Percentiles rank a stretch among this genome's conserved stretches.
phyloP scores from a whole-genome alignment of 1,140 invertebrate species.

The Venustaconcha ellipsiformis region DNA sequence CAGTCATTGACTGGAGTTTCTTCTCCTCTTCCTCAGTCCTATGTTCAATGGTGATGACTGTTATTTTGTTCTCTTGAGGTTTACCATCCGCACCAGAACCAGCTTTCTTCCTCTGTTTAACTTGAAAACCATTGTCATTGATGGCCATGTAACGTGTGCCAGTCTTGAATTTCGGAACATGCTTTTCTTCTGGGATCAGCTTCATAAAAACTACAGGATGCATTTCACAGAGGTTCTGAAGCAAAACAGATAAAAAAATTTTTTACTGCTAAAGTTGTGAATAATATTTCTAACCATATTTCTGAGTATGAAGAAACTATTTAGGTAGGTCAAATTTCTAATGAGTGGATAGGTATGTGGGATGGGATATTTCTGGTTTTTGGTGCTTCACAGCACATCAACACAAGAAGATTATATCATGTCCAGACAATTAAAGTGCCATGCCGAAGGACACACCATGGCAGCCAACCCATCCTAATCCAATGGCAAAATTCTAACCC shows the following conservation, averaged over 20 bases:
- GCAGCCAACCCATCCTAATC: no score
- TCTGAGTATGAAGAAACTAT: no score
- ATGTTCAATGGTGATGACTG: constrained; percentile 40
- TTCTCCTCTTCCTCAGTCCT: constrained; percentile 40
- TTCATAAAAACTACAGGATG: constrained; percentile 51
- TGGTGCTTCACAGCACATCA: no score
- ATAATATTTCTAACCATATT: no score
- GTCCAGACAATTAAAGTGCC: no score
- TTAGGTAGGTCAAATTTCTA: no score
- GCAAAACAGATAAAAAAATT: constrained; percentile 11
- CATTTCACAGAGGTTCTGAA: constrained; percentile 42
- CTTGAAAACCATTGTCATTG: constrained; percentile 29
- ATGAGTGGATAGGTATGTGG: no score
- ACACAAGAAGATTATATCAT: no score
- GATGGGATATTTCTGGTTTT: no score
- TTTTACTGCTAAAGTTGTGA: no score
- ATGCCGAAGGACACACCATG: no score
- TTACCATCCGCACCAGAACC: constrained; percentile 26
- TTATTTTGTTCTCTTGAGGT: constrained; percentile 33
- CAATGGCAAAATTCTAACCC: no score
- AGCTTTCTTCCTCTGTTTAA: constrained; percentile 43
- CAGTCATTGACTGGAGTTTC: constrained; percentile 38
- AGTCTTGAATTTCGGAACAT: not conserved
- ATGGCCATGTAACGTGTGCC: not conserved
- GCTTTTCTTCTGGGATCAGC: constrained; percentile 18